Base-by-base conservation (phyloP, 2,888 invertebrate genomes). In the Leucoma salicis region DNA sequence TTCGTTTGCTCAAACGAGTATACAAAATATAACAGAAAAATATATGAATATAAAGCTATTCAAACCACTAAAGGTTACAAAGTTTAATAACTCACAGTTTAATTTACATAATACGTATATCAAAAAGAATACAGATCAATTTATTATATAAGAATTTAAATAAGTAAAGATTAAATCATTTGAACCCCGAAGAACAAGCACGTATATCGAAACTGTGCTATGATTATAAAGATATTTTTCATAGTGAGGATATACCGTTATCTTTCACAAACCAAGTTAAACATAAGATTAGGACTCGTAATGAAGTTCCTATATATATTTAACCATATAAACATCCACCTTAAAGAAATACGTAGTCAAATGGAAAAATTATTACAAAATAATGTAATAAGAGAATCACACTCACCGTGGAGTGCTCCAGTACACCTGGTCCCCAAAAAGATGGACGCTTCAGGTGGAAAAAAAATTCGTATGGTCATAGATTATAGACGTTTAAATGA, bases 201-300 rank as follows among this genome's bases (percentile, higher is more conserved):
- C 7, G 14, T 11, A 52, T 71, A 12, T 6, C 35, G 13, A 43
- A 58, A 15, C 31, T 68, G 10, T 60, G 63, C 15, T 12, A 25
- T 0, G 48, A 71, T 48, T 69, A 50, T 48, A 43, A 48, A 5
- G 67, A 74, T 24, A 63, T 73, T 29, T 70, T 74, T 49, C 57
- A 67, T 39, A 48, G 42, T 6, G 70, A 70, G 8, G 37, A 57
- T 7, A 43, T 66, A 15, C 53, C 59, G 0, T 40, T 73, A 8
- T 42, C 59, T 0, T 57, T 55, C 6, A 41, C 43, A 0, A 40
- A 39, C 3, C 21, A 37, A 16, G 34, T 46, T 2, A 43, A 49
- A 36, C 36, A 40, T 36, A 2, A n/a, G 1, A 24, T 36, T 16
- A 7, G 39, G 3, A 27, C 16, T 13, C 35, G 14, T 2, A 33